Percentiles rank a stretch among this genome's conserved stretches.
phyloP scores from a whole-genome alignment of 2,797 vertebrate species.

The Fistularia commersonii region DNA sequence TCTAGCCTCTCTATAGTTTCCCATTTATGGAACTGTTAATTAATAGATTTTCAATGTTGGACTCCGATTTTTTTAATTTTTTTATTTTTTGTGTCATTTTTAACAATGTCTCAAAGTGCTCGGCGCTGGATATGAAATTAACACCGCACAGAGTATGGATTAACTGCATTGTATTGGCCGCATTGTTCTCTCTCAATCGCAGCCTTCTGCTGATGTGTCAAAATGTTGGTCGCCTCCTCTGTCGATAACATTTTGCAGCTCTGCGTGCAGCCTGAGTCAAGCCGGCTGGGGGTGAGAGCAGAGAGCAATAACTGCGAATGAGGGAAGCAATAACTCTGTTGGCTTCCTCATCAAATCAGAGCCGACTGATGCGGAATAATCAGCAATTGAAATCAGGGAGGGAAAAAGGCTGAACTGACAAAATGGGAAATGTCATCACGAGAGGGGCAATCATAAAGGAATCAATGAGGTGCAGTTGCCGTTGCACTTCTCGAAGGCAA shows the following conservation, averaged over 20 bases:
- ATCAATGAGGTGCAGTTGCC: slow-evolving; percentile 65
- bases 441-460: slow-evolving; percentile 66
- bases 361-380: slow-evolving; percentile 69
- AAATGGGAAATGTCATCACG: slow-evolving; percentile 74
- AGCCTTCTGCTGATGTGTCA: slow-evolving; percentile 45
- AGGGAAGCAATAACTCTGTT: slow-evolving; percentile 65
- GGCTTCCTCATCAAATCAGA: slow-evolving; percentile 72
- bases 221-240: slow-evolving; percentile 14
- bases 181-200: slow-evolving; percentile 15
- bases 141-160: neutral
- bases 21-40: too few relatives aligned
- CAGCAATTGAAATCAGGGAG: slow-evolving; percentile 71
- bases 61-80: too few relatives aligned
- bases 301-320: slow-evolving; percentile 52
- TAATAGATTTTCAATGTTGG: too few relatives aligned
- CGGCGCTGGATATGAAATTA: neutral
- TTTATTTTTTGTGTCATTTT: too few relatives aligned
- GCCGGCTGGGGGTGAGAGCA: slow-evolving; percentile 9
- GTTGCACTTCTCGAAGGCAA: slow-evolving; percentile 35
- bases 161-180: neutral
- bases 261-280: slow-evolving; percentile 14
- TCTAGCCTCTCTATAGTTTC: too few relatives aligned
- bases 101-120: too few relatives aligned
- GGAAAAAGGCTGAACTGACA: slow-evolving; percentile 69
- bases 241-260: slow-evolving; percentile 34